Evolutionary conservation across 2,797 vertebrate species (phyloP), one percentile per base, ranked within the genome.

Genomic region (Scolopax bukidnonensis): DNA sequence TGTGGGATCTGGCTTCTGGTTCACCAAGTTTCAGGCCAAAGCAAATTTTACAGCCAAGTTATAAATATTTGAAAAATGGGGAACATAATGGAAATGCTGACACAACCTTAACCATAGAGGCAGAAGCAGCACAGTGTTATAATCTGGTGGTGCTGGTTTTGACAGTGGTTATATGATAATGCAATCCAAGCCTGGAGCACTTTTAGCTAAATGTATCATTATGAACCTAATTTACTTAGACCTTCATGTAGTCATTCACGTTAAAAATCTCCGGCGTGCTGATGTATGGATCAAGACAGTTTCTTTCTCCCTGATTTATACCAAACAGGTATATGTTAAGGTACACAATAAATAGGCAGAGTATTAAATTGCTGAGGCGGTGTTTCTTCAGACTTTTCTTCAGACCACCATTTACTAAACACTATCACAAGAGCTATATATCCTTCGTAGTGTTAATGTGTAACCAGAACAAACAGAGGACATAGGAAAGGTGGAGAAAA

Each of bases 381-480:
- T 95, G 95, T 92, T 87, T 82, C 92, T 68, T 95, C 50, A 75
- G 56, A 87, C 53, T 93, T 91, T 82, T 91, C 91, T 86, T 76
- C 65, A 5, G 10, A 89, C 83, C 81, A 64, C 87, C 70, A 43
- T 95, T 96, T 96, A 93, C 96, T 95, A 95, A 97, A 95, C 68
- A 87, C 27, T 79, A 92, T 63, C 67, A 40, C 77, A 89, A 92
- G 75, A 88, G 47, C 84, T 90, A 64, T 95, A 92, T 97, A 97
- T 97, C 95, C 87, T 91, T 97, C 5, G 12, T 75, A 92, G 57
- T 60, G 40, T 88, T 96, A 94, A 91, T 95, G 73, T 93, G 88
- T 96, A 98, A 97, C 67, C 76, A 95, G 96, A 98, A 97, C 92
- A 97, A 98, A 96, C 95, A 97, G 96, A 97, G 90, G 95, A 97